Evolutionary conservation across 2,888 invertebrate species (phyloP), one percentile per base, ranked within the genome.

Genomic region (Caenorhabditis sp.): DNA sequence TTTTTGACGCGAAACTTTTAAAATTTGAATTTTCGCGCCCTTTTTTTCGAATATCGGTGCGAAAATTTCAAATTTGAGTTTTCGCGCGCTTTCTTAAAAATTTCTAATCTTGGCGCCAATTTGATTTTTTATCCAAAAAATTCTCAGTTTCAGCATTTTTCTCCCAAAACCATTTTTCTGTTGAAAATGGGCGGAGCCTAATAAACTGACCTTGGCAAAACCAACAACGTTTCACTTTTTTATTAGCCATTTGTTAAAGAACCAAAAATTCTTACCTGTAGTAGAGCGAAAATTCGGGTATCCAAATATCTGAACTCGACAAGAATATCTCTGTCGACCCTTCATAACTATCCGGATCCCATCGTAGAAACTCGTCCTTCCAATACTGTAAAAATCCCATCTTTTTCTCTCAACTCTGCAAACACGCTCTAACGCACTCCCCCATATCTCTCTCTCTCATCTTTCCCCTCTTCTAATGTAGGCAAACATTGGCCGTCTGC

Each of bases 301-400:
- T 83, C 87, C 87, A 87, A 50, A 87, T 81, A 63, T 85, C 85
- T 10, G 73, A 72, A 8, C 84, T 83, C 0, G 84, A 78, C 27
- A 87, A 69, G 58, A 87, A 87, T 31, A 87, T 85, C 59, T 87
- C 85, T 27, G 75, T 79, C 8, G 87, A 83, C 21, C 85, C 86
- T 58, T 87, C 85, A 71, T 86, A 87, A 38, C 81, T 75, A n/a
- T 76, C 78, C 20, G 87, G 87, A 56, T 84, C 73, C 87, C 87
- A 87, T 63, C 81, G 81, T 20, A 87, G 78, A 65, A 83, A 87
- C 52, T 84, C 83, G 71, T 87, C 87, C 58, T 83, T 79, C 87
- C 87, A 87, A 64, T 84, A 86, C 87, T 87, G 80, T 63, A 87
- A 82, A 20, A 31, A n/a, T 57, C 27, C 17, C 3, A 5, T 12